Conservation (phyloP, 1,140 invertebrate genomes). For the Copidosoma floridanum region DNA sequence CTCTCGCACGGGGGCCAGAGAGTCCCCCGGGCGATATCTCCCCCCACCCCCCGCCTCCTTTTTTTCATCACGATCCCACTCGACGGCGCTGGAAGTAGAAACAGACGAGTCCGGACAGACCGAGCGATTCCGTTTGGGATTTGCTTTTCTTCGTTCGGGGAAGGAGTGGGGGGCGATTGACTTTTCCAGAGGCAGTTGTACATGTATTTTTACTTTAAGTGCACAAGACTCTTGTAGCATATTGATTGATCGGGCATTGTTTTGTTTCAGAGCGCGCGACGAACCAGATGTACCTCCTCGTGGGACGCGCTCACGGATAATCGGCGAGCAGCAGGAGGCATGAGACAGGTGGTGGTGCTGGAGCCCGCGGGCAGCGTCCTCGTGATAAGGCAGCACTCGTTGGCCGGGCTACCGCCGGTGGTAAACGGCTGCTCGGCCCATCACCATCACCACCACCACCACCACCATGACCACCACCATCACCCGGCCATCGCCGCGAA, state of each 20-base stretch:
- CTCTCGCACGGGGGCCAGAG: neutral
- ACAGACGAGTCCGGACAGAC: too few species aligned
- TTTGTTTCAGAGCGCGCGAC: too few species aligned
- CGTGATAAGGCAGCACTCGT: conserved; percentile 52
- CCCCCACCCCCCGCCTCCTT: neutral
- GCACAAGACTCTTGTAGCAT: too few species aligned
- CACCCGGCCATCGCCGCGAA: neutral
- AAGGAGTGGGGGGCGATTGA: too few species aligned
- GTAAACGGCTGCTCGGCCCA: neutral
- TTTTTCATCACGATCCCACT: neutral
- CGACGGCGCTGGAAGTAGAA: too few species aligned
- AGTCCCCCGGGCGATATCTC: neutral
- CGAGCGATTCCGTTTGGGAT: too few species aligned
- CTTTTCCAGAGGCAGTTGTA: too few species aligned
- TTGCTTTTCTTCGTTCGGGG: too few species aligned
- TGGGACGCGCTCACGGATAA: neutral
- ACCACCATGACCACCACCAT: neutral
- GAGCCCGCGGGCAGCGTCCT: conserved; percentile 55
- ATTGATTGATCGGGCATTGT: too few species aligned
- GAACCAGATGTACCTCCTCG: too few species aligned
- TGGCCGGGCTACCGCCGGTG: neutral
- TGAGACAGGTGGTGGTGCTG: conserved; percentile 54
- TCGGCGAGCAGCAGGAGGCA: conserved; percentile 25
- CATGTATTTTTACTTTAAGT: too few species aligned
- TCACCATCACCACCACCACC: neutral